Percentiles rank a stretch among this genome's conserved stretches.
Evolutionary conservation across 2,797 vertebrate species (phyloP).

Genomic region (Cephalopachus bancanus): DNA sequence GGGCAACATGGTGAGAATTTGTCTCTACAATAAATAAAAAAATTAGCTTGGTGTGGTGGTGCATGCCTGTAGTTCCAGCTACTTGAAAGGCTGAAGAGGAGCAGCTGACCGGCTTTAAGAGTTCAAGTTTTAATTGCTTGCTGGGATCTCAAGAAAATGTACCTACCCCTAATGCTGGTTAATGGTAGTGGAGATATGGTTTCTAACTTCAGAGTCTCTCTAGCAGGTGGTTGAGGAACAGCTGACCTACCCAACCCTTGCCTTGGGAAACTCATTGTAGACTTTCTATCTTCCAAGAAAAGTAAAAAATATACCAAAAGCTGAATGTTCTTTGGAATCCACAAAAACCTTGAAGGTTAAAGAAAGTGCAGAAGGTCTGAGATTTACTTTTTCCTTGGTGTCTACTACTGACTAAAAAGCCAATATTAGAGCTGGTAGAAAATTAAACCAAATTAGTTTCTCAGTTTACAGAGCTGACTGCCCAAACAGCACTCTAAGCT

Average conservation of each 20-base stretch:
- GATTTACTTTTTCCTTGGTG: background rate
- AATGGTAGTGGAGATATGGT: background rate
- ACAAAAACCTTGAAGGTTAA: background rate
- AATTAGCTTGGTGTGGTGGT: background rate
- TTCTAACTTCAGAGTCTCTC: background rate
- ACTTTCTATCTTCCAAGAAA: background rate
- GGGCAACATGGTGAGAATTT: no score
- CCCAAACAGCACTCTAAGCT: background rate
- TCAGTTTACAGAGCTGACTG: background rate
- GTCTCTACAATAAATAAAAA: no score
- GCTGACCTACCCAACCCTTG: background rate
- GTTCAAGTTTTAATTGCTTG: background rate
- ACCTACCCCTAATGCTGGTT: background rate
- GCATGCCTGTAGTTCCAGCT: background rate
- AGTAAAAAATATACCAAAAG: background rate
- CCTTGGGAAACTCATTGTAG: background rate
- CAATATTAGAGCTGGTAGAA: background rate
- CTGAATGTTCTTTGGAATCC: background rate
- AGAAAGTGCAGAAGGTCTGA: background rate
- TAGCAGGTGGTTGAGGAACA: background rate
- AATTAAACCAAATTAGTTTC: background rate
- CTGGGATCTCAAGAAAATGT: background rate
- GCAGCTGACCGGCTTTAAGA: background rate
- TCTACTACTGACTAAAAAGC: slow-evolving; percentile 6
- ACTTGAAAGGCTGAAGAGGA: background rate